A percentile compares a stretch with the other conserved stretches of the same genome.
Conservation (phyloP, 2,888 invertebrate genomes). For the Plagodis pulveraria region DNA sequence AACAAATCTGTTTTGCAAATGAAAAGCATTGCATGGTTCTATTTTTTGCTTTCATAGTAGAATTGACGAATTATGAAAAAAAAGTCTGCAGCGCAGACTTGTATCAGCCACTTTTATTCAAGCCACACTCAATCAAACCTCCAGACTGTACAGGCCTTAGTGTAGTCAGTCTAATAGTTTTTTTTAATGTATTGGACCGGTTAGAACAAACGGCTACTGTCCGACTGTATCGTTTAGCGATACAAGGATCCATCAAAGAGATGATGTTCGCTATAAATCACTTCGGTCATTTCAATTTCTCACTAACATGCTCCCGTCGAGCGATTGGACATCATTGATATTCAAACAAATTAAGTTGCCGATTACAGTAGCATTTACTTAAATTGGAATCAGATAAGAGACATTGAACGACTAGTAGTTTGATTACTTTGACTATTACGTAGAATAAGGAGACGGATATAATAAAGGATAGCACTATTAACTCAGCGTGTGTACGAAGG, state of each 20-base stretch:
- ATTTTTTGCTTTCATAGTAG: constrained; percentile 25
- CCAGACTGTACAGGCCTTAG: constrained; percentile 2
- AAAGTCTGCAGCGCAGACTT: background rate
- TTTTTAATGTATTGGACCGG: constrained; percentile 46
- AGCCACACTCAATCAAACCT: too few relatives aligned
- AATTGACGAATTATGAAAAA: constrained; percentile 15
- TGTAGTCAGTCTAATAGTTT: constrained; percentile 45
- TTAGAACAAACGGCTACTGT: constrained; percentile 44
- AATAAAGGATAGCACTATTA: too few relatives aligned
- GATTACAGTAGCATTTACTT: constrained; percentile 5
- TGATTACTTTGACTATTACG: too few relatives aligned
- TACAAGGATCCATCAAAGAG: constrained; percentile 54
- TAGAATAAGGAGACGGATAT: too few relatives aligned
- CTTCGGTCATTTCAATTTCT: constrained; percentile 44
- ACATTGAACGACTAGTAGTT: too few relatives aligned
- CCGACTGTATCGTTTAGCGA: constrained; percentile 47
- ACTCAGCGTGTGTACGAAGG: too few relatives aligned
- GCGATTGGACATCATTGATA: constrained; percentile 26
- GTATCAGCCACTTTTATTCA: too few relatives aligned
- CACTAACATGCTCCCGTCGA: constrained; percentile 51
- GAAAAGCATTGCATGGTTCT: constrained; percentile 54
- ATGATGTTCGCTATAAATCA: constrained; percentile 54
- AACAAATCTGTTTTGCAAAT: constrained; percentile 53
- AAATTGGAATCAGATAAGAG: background rate
- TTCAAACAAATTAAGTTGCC: constrained; percentile 11